Base-by-base conservation (phyloP, 92 coral and sea anemone species). In the Palythoa grandis region DNA sequence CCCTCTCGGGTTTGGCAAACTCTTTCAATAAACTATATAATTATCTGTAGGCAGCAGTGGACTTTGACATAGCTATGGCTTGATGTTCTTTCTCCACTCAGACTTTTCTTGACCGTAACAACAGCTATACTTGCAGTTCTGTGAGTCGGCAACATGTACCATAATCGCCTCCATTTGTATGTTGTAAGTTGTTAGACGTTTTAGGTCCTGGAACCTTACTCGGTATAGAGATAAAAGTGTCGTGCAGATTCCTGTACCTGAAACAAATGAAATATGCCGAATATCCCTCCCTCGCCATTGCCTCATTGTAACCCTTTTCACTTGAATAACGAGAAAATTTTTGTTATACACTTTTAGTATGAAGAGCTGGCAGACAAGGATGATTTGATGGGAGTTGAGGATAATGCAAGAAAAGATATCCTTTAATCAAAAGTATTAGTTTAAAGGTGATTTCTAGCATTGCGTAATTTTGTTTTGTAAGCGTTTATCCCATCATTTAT, bases 311-410 rank as follows among this genome's bases (percentile, higher is more conserved):
- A n/a, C 7, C 19, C 25, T 70, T 15, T 50, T 53, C 39, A 24
- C 15, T 48, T 23, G 39, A 19, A 16, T 23, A 43, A 17, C 57
- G 15, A 4, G 13, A 0, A 48, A 48, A 54, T 29, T 76, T 56
- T 35, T 16, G 48, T 76, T 52, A 2, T 47, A 35, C 11, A 20
- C n/a, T 74, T 10, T 6, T 52, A 95, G 98, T 95, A 92, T 77
- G 99, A 96, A 74, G 99, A 96, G 87, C 85, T 89, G 19, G 96
- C 99, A 12, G 98, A 96, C 60, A 92, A 90, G 83, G 99, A 96
- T 40, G 99, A 96, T 53, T 91, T 96, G 17, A 96, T 96, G 93
- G 99, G 99, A 60, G 92, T 96, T 19, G 99, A 96, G 52, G 99
- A 96, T 90, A 96, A 94, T 73, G 99, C 99, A 0, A 89, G 97